Evolutionary conservation across 1,140 invertebrate species (phyloP).

Genomic region (Aphelenchoides besseyi): DNA sequence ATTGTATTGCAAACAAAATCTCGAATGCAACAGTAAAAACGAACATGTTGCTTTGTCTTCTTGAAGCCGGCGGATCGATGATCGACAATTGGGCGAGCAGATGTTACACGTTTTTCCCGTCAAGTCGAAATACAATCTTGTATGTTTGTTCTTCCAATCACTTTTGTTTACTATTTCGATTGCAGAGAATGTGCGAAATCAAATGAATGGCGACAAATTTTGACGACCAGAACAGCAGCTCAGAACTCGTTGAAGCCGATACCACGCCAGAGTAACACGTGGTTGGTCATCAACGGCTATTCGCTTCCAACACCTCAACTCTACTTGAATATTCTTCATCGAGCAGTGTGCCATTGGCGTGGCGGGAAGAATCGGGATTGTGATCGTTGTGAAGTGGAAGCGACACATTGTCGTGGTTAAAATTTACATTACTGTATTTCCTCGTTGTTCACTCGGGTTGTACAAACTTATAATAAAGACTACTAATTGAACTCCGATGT

Average conservation of each 20-base stretch:
- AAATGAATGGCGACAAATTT: slow-evolving; percentile 21
- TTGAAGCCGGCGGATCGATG: slow-evolving; percentile 24
- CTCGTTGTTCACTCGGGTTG: too few relatives aligned
- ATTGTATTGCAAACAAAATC: slow-evolving; percentile 19
- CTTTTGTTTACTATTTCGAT: too few relatives aligned
- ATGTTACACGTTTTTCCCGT: slow-evolving; percentile 22
- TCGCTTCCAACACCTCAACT: slow-evolving; percentile 13
- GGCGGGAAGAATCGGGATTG: too few relatives aligned
- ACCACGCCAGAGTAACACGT: slow-evolving; percentile 25
- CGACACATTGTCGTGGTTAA: too few relatives aligned
- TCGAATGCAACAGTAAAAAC: slow-evolving; percentile 1
- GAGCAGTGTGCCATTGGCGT: slow-evolving; percentile 35
- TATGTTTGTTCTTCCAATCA: slow-evolving; percentile 11
- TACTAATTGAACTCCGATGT: too few relatives aligned
- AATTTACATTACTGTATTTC: too few relatives aligned
- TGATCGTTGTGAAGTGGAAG: too few relatives aligned
- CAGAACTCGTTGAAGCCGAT: slow-evolving; percentile 16
- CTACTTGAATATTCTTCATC: slow-evolving; percentile 25
- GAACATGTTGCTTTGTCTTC: slow-evolving; percentile 22
- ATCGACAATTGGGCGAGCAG: neutral
- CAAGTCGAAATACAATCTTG: neutral
- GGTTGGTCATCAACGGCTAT: slow-evolving; percentile 32
- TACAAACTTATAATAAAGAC: too few relatives aligned
- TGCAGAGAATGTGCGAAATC: slow-evolving; percentile 27
- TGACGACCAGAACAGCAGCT: neutral